phyloP scores from a whole-genome alignment of 2,888 invertebrate species.

The Mythimna pallens region DNA sequence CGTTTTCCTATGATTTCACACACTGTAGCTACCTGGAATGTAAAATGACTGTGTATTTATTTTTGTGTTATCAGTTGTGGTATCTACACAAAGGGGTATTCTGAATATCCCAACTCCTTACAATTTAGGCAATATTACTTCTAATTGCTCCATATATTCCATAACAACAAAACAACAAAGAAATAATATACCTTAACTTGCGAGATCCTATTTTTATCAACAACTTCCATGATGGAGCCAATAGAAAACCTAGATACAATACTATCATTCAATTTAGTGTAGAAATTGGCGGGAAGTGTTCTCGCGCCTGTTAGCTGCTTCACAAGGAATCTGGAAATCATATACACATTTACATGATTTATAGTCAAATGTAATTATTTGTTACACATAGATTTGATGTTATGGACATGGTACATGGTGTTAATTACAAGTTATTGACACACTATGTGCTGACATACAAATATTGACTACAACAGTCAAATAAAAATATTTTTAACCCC shows the following conservation, averaged over 20 bases:
- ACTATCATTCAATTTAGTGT: constrained; percentile 96
- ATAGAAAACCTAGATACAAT: constrained; percentile 95
- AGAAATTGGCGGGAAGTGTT: constrained; percentile 98
- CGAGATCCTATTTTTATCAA: constrained; percentile 98
- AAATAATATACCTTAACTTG: constrained; percentile 92
- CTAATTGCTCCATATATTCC: too few relatives aligned
- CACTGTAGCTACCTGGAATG: constrained; percentile 94
- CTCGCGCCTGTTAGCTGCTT: constrained; percentile 98
- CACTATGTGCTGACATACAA: too few relatives aligned
- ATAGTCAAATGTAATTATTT: too few relatives aligned
- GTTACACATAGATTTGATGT: too few relatives aligned
- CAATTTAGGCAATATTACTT: too few relatives aligned
- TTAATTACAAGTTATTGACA: too few relatives aligned
- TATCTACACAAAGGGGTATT: too few relatives aligned
- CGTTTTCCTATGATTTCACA: constrained; percentile 98
- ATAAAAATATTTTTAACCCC: background rate
- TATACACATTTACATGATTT: background rate
- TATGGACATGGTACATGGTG: too few relatives aligned
- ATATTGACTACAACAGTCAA: background rate
- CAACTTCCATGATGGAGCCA: constrained; percentile 97
- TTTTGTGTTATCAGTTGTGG: too few relatives aligned
- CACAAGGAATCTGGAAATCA: constrained; percentile 92
- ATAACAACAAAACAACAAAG: too few relatives aligned
- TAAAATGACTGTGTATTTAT: background rate
- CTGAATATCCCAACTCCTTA: too few relatives aligned